phyloP scores from a whole-genome alignment of 2,797 vertebrate species.

The Limnodromus scolopaceus region DNA sequence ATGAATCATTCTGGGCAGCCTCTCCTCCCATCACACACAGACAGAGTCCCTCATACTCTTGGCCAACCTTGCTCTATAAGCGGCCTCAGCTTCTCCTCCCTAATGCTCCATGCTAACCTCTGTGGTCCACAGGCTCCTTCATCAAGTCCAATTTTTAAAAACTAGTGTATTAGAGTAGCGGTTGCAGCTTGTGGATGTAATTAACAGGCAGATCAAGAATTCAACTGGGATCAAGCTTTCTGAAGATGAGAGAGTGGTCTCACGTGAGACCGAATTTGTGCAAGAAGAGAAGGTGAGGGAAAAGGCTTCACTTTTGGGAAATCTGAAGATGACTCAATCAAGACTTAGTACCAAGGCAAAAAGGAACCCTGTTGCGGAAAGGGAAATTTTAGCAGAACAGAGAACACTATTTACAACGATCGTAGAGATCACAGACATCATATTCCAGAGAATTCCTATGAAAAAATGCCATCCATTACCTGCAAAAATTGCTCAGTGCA shows the following conservation, averaged over 20 bases:
- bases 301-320: neutral
- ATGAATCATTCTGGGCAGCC: neutral
- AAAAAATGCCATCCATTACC: neutral
- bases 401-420: neutral
- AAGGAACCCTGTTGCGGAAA: neutral
- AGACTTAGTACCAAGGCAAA: neutral
- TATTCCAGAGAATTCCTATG: neutral
- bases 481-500: neutral
- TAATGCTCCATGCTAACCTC: rapidly evolving
- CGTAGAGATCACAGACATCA: neutral
- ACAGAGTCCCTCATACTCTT: neutral
- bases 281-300: neutral
- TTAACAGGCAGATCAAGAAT: neutral
- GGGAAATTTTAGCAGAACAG: neutral
- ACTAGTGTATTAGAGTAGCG: neutral
- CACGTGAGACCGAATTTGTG: neutral
- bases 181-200: neutral
- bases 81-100: neutral
- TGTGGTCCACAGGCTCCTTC: neutral
- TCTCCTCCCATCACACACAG: neutral
- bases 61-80: neutral
- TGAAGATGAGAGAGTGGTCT: neutral
- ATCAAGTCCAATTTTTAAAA: neutral
- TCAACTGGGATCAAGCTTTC: neutral
- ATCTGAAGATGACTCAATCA: neutral